phyloP scores from a whole-genome alignment of 2,797 vertebrate species.

The Eulemur rubriventer region DNA sequence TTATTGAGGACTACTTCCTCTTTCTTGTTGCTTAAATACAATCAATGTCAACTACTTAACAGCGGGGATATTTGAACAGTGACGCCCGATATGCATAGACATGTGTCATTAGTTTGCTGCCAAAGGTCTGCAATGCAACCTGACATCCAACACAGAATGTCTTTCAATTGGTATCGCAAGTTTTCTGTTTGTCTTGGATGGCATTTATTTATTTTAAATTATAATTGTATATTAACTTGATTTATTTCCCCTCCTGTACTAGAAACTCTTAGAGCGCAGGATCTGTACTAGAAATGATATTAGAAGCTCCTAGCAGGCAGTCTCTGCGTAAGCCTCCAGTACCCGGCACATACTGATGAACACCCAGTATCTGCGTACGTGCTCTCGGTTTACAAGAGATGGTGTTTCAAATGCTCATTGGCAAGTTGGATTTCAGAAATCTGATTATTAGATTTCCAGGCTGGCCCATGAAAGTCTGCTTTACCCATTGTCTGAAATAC shows the following conservation, averaged over 20 bases:
- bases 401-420: not conserved
- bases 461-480: not conserved
- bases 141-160: not conserved
- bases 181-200: not conserved
- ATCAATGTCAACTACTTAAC: not conserved
- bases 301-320: not conserved
- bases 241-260: not conserved
- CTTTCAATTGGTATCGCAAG: not conserved
- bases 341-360: not conserved
- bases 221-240: not conserved
- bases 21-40: not conserved
- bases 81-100: not conserved
- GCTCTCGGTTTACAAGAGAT: not conserved
- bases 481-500: constrained; percentile 45
- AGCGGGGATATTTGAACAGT: not conserved
- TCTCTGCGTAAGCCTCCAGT: not conserved
- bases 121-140: not conserved
- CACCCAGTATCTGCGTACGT: too few species aligned
- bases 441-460: constrained; percentile 54
- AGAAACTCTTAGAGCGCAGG: not conserved
- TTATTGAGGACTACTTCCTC: not conserved
- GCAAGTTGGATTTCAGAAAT: not conserved
- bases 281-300: not conserved
- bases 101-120: not conserved
- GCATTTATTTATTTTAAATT: not conserved